Base-by-base conservation (phyloP, 2,888 invertebrate species). In the Synanthedon tipuliformis region DNA sequence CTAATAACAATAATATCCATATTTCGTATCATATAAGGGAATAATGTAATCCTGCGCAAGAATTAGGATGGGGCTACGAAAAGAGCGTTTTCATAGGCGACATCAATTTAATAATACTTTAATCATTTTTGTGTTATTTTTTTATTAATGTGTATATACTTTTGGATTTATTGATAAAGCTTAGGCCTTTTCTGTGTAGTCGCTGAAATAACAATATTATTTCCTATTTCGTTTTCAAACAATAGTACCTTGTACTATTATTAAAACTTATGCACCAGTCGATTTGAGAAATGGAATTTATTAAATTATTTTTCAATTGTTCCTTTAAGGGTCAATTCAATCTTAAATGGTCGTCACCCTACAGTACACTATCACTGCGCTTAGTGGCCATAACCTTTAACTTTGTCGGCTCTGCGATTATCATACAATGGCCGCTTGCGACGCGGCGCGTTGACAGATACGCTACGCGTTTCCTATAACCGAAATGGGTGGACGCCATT, bases 351-450 rank as follows among this genome's bases (percentile, higher is more conserved):
- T n/a, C 7, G 13, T 56, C 60, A 73, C 45, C 45, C 45, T 45
- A 45, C 45, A n/a, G 8, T 34, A 3, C 45, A 45, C n/a, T 45
- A n/a, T 76, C 80, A 34, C 34, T 34, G 54, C 49, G 54, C 71
- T 71, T 71, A 62, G 59, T 69, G 71, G 81, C 82, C 76, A 62
- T 71, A 65, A 66, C 61, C 62, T 61, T 68, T 73, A 79, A 82
- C 84, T 83, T 83, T 81, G 83, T 83, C 82, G 72, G 72, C 64
- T 65, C 55, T 11, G 62, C 68, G 71, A 87, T 87, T 87, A 86
- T 84, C 86, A 87, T 86, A 87, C 86, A 87, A 87, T 87, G 67
- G 71, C 79, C 76, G 78, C 81, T 86, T 81, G 81, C 76, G 74
- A 84, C 83, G 81, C 81, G 66, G 73, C 67, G 67, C 71, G 78